Evolutionary conservation across 2,888 invertebrate genomes (phyloP), one percentile per base, ranked within the genome.

Genomic region (Boloria euphrosyne): DNA sequence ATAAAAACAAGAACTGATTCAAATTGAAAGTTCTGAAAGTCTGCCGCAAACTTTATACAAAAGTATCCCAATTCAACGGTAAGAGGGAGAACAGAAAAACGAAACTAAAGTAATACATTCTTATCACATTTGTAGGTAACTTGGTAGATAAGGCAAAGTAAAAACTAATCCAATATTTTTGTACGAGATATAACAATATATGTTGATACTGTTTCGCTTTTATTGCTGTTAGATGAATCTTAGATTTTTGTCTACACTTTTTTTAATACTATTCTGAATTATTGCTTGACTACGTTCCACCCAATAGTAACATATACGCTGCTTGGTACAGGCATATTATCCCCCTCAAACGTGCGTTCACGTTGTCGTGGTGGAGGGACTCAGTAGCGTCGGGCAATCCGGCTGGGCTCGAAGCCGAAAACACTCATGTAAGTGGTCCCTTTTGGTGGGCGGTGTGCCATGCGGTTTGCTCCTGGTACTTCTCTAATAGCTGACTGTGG

Each of bases 21-120:
- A 46, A 57, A 57, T 46, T 46, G 57, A 57, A 57, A 57, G 22
- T 57, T 46, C 7, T 27, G n/a, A 10, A 57, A 57, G 57, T 46
- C 44, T 46, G 22, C n/a, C 22, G 57, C 46, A 27, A 57, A 55
- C 55, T 55, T 55, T 57, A 13, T 13, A 10, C 22, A 46, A 22
- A 57, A 57, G 57, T 49, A 59, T 31, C 27, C 47, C 47, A 59
- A 50, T 49, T 38, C 47, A 49, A n/a, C 17, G 17, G 17, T 38
- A 49, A 50, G 50, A 59, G 38, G 16, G 10, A 49, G 16, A 59
- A 50, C 59, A 38, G 31, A 59, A 47, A 59, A 49, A 49, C 49
- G 31, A 59, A 59, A 38, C 10, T 59, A 59, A 59, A 59, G 16
- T 18, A 59, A 59, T 59, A 50, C 49, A 59, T 59, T 59, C 59